Percentiles rank a stretch among this genome's conserved stretches.
Evolutionary conservation across 2,888 invertebrate genomes (phyloP).

Genomic region (Leistus spinibarbis): DNA sequence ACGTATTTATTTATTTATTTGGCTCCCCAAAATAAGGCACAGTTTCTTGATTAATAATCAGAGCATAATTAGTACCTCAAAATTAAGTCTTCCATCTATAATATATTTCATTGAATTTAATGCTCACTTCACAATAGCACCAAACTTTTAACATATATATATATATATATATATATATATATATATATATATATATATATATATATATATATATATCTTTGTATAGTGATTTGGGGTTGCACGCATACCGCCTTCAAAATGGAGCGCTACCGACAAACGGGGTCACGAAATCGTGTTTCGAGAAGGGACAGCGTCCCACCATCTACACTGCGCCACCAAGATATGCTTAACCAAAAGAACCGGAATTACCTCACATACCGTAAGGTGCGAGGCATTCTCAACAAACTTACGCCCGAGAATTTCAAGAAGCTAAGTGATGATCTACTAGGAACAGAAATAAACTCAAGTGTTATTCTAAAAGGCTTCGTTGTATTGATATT

Average conservation of each 20-base stretch:
- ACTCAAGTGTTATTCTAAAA: slow-evolving; percentile 91
- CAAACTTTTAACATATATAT: no score
- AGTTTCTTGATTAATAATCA: no score
- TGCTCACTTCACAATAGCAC: no score
- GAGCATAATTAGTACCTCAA: no score
- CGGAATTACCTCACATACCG: slow-evolving; percentile 56
- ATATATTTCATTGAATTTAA: no score
- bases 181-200: no score
- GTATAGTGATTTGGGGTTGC: no score
- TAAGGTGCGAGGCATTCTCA: slow-evolving; percentile 93
- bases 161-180: no score
- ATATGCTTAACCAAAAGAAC: slow-evolving; percentile 84
- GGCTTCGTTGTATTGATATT: slow-evolving; percentile 96
- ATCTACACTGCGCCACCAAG: slow-evolving; percentile 89
- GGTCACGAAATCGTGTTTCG: slow-evolving; percentile 76
- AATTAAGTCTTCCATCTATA: no score
- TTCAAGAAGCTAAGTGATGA: slow-evolving; percentile 99
- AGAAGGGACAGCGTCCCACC: slow-evolving; percentile 94
- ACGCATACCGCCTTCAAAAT: slow-evolving; percentile 61
- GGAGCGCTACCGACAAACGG: slow-evolving; percentile 75
- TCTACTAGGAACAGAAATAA: slow-evolving; percentile 92
- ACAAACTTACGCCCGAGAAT: slow-evolving; percentile 99
- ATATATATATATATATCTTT: no score
- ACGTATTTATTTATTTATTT: no score
- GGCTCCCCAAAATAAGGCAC: no score